Evolutionary conservation across 2,797 vertebrate genomes (phyloP).

Genomic region (Eupleurogrammus muticus): DNA sequence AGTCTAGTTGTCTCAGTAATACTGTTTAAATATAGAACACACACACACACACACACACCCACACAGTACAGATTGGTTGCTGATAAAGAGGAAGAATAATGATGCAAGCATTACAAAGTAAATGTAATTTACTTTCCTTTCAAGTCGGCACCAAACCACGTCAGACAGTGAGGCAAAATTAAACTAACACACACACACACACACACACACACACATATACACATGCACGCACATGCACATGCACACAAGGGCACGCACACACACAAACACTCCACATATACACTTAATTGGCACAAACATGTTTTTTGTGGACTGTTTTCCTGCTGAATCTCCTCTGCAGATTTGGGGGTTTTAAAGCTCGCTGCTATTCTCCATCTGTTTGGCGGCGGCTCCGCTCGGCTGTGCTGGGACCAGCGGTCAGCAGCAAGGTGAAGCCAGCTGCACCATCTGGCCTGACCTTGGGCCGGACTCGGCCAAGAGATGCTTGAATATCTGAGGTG

Average conservation of each 20-base stretch:
- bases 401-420: constrained; percentile 76
- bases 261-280: constrained; percentile 14
- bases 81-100: constrained; percentile 75
- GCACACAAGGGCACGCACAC: constrained; percentile 24
- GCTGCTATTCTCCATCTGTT: constrained; percentile 80
- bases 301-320: constrained; percentile 37
- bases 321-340: constrained; percentile 60
- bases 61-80: constrained; percentile 54
- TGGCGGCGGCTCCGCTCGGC: constrained; percentile 66
- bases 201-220: constrained; percentile 30
- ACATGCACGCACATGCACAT: constrained; percentile 29
- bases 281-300: constrained; percentile 68
- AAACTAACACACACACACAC: constrained; percentile 53
- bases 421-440: constrained; percentile 80
- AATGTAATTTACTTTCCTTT: constrained; percentile 84
- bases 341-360: constrained; percentile 66
- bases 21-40: constrained; percentile 16
- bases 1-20: not conserved
- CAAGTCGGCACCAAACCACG: constrained; percentile 69
- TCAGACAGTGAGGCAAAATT: constrained; percentile 60
- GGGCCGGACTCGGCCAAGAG: constrained; percentile 55
- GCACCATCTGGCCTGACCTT: constrained; percentile 82
- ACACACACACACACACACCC: constrained; percentile 32
- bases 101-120: constrained; percentile 85
- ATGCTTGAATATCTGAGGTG: constrained; percentile 35